Evolutionary conservation across 1,140 invertebrate genomes (phyloP).

Genomic region (Aphis craccivora): DNA sequence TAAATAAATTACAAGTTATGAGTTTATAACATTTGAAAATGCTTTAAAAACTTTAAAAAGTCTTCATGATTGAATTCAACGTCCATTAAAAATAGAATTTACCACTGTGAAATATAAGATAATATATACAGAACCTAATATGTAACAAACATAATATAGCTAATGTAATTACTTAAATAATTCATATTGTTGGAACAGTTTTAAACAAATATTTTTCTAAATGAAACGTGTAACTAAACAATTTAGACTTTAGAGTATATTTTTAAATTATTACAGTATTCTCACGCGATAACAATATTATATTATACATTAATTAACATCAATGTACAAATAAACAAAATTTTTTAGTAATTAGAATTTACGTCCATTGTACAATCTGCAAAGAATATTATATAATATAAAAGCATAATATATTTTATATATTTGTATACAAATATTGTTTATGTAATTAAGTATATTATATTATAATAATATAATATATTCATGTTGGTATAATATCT

Average conservation of each 20-base stretch:
- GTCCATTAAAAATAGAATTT: neutral
- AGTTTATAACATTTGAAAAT: neutral
- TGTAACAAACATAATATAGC: too few species aligned
- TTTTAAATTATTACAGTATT: neutral
- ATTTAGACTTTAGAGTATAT: neutral
- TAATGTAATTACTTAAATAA: neutral
- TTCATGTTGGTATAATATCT: neutral
- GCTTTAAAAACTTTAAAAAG: neutral
- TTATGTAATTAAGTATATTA: too few species aligned
- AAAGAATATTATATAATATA: too few species aligned
- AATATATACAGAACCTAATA: too few species aligned
- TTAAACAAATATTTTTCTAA: neutral
- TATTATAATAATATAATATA: too few species aligned
- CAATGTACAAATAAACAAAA: too few species aligned
- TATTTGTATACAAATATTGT: neutral
- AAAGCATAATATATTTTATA: neutral
- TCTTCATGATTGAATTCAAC: neutral
- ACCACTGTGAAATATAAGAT: neutral
- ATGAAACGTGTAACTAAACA: neutral
- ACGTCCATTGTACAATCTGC: too few species aligned
- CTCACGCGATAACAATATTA: neutral
- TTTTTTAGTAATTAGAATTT: too few species aligned
- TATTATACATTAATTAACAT: neutral
- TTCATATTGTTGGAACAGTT: neutral
- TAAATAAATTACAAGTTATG: neutral